Evolutionary conservation across 2,888 invertebrate species (phyloP), one percentile per base, ranked within the genome.

Genomic region (Agonopterix arenella): DNA sequence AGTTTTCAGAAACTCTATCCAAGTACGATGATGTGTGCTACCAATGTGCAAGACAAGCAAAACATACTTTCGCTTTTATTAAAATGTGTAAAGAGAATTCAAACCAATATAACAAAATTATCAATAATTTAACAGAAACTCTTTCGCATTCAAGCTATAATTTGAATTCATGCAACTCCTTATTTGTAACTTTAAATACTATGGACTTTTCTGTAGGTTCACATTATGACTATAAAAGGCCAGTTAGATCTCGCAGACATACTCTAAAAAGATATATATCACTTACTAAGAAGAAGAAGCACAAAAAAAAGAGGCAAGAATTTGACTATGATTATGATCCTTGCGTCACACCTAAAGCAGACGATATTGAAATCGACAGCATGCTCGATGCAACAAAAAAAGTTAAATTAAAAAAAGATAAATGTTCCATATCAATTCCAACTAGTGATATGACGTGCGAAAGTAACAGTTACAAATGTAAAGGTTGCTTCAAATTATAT

Each of bases 401-500:
- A 44, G 10, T 37, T 4, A 11, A 11, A 45, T 38, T 8, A 28
- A 38, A 48, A 40, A 28, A n/a, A 16, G 5, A n/a, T n/a, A 44
- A 18, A n/a, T 36, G 45, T 45, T 4, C 16, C 18, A 4, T 9
- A 37, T 36, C 38, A 3, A 45, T 49, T 18, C 36, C 44, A 16
- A 50, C 11, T 9, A 46, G 13, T 36, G 43, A 47, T 11, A 44
- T 50, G 44, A 50, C 11, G 36, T 9, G n/a, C 11, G 36, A 28
- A 3, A 13, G 40, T 9, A 8, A 44, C 16, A 44, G 38, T 16
- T 46, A 41, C n/a, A 52, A 53, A 43, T 60, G 60, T 44, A 50
- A 46, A 8, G 11, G 1, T 4, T 61, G 61, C 42, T 43, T 48
- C 1, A 57, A 57, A 52, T 43, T 11, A 2, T 59, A 52, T 40